A percentile compares a stretch with the other conserved stretches of the same genome.
Conservation (phyloP, 2,888 invertebrate genomes). For the Cheilosia variabilis region DNA sequence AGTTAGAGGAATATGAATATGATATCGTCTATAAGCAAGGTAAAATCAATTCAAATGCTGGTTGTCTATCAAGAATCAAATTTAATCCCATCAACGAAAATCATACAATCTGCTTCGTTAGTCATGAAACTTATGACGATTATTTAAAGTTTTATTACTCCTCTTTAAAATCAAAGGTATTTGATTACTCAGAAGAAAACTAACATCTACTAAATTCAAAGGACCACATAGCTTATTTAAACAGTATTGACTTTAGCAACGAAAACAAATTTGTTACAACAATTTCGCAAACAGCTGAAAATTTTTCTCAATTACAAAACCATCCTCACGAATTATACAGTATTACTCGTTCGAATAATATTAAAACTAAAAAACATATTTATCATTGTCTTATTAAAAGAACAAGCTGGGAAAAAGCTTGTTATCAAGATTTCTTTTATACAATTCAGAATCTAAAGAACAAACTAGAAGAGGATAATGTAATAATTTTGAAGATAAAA, state of each 20-base stretch:
- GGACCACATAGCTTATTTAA: constrained; percentile 6
- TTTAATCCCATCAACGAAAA: too few species aligned
- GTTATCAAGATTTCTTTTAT: too few species aligned
- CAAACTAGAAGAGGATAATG: too few species aligned
- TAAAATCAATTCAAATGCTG: not conserved
- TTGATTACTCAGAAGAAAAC: not conserved
- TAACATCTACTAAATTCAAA: constrained; percentile 1
- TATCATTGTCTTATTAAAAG: too few species aligned
- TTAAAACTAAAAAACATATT: not conserved
- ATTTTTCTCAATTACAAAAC: not conserved
- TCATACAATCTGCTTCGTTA: too few species aligned
- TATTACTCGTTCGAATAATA: constrained; percentile 2
- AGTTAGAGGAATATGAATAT: not conserved
- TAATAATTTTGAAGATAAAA: too few species aligned
- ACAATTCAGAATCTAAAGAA: too few species aligned
- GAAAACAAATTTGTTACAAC: not conserved
- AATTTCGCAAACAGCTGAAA: too few species aligned
- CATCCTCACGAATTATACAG: not conserved
- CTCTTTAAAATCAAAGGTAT: not conserved
- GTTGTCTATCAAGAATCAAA: too few species aligned
- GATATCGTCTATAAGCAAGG: not conserved
- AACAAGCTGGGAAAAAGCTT: too few species aligned
- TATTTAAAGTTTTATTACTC: too few species aligned
- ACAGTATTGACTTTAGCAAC: not conserved
- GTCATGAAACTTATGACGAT: too few species aligned